Percentiles rank a stretch among this genome's conserved stretches.
Conservation (phyloP, 2,888 invertebrate species). For the Subacronicta megacephala region DNA sequence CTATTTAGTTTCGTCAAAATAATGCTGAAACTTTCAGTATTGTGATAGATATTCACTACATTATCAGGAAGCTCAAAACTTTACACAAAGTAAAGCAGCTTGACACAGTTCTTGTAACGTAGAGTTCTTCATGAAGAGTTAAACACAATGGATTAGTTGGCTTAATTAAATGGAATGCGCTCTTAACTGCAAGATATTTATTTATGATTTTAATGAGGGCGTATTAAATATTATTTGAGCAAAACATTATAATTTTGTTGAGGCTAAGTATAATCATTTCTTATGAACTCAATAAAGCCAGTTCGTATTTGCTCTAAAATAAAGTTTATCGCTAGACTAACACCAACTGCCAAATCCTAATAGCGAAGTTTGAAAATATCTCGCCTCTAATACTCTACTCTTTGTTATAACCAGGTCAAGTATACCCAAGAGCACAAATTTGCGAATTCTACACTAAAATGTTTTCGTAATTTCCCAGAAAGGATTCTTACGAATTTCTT, state of each 20-base stretch:
- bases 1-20: too few relatives aligned
- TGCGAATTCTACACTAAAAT: constrained; percentile 1
- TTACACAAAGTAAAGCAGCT: constrained; percentile 33
- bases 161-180: constrained; percentile 32
- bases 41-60: constrained; percentile 26
- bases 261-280: constrained; percentile 18
- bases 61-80: constrained; percentile 35
- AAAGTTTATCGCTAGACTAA: constrained; percentile 40
- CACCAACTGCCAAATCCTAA: constrained; percentile 20
- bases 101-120: constrained; percentile 28
- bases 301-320: constrained; percentile 49
- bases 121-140: constrained; percentile 28
- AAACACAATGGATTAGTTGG: constrained; percentile 25
- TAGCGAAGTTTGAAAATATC: constrained; percentile 17
- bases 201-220: constrained; percentile 25
- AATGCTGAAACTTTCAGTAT: not conserved
- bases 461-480: constrained; percentile 12
- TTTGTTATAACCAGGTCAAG: constrained; percentile 10
- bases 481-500: constrained; percentile 11
- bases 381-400: not conserved
- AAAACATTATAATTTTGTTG: not conserved
- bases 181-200: constrained; percentile 22
- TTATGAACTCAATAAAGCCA: constrained; percentile 29
- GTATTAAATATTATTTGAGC: too few relatives aligned
- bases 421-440: constrained; percentile 9